Conservation (phyloP, 2,888 invertebrate species). For the Scaptomyza reducta region DNA sequence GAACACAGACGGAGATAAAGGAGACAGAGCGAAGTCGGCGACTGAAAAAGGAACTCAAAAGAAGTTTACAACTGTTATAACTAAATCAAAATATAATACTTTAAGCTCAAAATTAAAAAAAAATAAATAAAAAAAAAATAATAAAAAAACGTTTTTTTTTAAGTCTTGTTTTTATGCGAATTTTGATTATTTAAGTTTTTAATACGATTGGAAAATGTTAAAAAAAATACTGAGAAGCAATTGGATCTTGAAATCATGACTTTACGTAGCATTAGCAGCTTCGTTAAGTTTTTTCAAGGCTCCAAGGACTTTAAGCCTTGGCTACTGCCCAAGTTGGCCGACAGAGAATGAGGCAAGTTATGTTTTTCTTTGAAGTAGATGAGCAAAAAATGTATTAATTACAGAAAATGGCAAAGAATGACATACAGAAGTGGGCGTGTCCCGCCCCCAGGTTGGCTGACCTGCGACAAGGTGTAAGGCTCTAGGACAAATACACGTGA, state of each 20-base stretch:
- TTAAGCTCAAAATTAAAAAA: too few species aligned
- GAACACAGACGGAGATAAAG: too few species aligned
- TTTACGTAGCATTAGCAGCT: neutral
- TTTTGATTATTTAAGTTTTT: too few species aligned
- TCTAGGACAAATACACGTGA: constrained; percentile 4
- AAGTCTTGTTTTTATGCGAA: too few species aligned
- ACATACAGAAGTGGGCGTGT: neutral
- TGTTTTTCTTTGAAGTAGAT: constrained; percentile 65
- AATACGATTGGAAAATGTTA: too few species aligned
- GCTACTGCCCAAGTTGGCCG: neutral
- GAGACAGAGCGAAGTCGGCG: too few species aligned
- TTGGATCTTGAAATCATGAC: neutral
- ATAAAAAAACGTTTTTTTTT: too few species aligned
- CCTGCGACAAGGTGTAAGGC: constrained; percentile 17
- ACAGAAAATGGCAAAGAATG: constrained; percentile 48
- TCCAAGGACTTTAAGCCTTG: neutral
- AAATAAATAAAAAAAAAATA: too few species aligned
- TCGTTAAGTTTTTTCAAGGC: neutral
- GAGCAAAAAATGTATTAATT: constrained; percentile 72
- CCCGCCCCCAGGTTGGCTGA: neutral
- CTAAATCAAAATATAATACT: too few species aligned
- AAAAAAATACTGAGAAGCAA: too few species aligned
- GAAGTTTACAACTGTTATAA: too few species aligned
- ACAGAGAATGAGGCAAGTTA: constrained; percentile 47
- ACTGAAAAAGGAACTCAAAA: too few species aligned